Conservation (phyloP, 2,797 vertebrate genomes). For the Holocentrus rufus region DNA sequence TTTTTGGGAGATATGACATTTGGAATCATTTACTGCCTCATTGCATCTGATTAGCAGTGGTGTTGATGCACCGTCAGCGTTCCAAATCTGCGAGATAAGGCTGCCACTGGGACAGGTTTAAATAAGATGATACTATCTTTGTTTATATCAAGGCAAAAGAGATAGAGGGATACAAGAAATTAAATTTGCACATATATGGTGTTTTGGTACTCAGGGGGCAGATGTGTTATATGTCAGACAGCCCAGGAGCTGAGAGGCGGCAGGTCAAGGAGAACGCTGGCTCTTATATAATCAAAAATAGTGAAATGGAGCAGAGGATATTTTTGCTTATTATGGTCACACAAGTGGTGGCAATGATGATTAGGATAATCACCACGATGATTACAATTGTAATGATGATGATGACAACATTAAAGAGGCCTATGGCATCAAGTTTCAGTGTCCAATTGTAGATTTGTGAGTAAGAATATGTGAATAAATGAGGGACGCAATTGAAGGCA, state of each 20-base stretch:
- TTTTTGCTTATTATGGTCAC: background rate
- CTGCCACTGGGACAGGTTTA: constrained; percentile 45
- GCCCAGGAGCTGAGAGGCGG: constrained; percentile 2
- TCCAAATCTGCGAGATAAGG: constrained; percentile 45
- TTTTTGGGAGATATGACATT: constrained; percentile 52
- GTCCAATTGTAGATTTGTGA: background rate
- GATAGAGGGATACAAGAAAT: constrained; percentile 31
- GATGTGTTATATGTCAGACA: constrained; percentile 8
- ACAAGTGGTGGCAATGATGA: background rate
- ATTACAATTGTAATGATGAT: constrained; percentile 11
- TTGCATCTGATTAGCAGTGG: constrained; percentile 59
- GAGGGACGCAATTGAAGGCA: background rate
- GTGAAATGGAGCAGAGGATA: background rate
- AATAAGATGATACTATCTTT: constrained; percentile 61
- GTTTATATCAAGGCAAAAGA: constrained; percentile 49
- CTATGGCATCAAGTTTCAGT: background rate
- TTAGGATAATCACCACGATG: constrained; percentile 7
- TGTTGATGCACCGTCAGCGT: constrained; percentile 55
- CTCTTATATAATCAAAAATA: background rate
- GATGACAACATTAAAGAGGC: background rate
- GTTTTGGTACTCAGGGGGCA: constrained; percentile 21
- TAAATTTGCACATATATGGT: constrained; percentile 1
- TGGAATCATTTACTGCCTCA: constrained; percentile 61
- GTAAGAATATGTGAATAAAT: background rate
- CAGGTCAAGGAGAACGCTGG: constrained; percentile 6